Evolutionary conservation across 2,888 invertebrate genomes (phyloP).

Genomic region (Tuta absoluta): DNA sequence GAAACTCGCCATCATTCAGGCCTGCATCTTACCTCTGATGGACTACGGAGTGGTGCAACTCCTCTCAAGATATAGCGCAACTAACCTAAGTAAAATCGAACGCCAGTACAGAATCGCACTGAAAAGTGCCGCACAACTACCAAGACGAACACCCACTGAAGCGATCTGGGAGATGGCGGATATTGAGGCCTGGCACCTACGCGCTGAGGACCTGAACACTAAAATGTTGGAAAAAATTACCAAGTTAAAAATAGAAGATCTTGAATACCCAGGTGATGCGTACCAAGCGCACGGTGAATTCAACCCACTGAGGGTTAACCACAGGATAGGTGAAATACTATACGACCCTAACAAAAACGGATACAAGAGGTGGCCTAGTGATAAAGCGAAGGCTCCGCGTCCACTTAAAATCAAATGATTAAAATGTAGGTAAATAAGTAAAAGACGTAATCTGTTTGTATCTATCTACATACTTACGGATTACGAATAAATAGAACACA

Average conservation of each 20-base stretch:
- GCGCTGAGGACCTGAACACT: slow-evolving; percentile 25
- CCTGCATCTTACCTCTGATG: slow-evolving; percentile 32
- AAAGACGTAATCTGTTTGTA: no score
- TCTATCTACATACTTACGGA: no score
- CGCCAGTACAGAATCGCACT: slow-evolving; percentile 25
- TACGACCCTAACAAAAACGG: no score
- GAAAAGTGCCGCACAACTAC: slow-evolving; percentile 23
- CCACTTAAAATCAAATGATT: no score
- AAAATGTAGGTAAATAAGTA: no score
- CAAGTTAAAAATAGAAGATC: not conserved
- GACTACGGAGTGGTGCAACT: slow-evolving; percentile 33
- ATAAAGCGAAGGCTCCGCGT: no score
- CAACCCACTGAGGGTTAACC: no score
- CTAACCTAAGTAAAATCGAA: slow-evolving; percentile 27
- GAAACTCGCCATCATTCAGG: slow-evolving; percentile 30
- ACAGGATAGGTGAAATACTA: no score
- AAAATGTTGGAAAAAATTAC: not conserved
- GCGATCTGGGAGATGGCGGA: slow-evolving; percentile 31
- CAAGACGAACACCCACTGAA: slow-evolving; percentile 26
- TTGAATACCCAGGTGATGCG: not conserved
- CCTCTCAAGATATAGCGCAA: slow-evolving; percentile 31
- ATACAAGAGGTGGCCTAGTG: no score
- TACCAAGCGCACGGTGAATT: not conserved
- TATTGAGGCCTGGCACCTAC: slow-evolving; percentile 30
- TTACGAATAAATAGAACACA: no score